These are phyloP conservation scores for Onychostoma macrolepis DNA, from an alignment of 2,113 vertebrate species.

Conservation along the genomic window DNA sequence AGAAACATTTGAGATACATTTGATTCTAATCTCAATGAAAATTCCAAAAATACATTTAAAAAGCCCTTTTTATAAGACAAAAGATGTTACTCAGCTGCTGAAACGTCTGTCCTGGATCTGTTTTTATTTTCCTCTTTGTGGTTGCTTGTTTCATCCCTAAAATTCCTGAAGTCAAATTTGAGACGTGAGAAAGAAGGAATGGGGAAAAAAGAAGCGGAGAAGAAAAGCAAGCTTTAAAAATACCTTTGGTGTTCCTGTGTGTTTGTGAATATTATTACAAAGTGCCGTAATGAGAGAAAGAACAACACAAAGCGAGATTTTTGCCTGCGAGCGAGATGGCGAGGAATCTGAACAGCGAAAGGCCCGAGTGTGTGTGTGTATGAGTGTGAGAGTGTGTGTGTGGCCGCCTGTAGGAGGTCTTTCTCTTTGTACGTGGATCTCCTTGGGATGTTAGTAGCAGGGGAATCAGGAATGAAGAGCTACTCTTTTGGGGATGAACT, in stretches of 20 bases:
- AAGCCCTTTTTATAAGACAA: neutral
- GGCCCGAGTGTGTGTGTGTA: slow-evolving; percentile 33
- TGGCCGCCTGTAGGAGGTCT: slow-evolving; percentile 71
- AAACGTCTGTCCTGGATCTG: slow-evolving; percentile 54
- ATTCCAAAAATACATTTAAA: neutral
- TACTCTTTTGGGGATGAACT: slow-evolving; percentile 75
- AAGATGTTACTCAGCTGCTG: neutral
- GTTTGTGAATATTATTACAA: slow-evolving; percentile 80
- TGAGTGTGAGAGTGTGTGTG: slow-evolving; percentile 25
- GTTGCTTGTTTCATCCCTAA: slow-evolving; percentile 61
- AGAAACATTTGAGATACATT: neutral
- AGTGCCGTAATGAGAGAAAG: slow-evolving; percentile 81
- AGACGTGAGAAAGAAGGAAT: slow-evolving; percentile 21
- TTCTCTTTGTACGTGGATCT: slow-evolving; percentile 77
- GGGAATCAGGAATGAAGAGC: slow-evolving; percentile 75
- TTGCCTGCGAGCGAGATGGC: slow-evolving; percentile 75
- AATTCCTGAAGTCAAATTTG: slow-evolving; percentile 73
- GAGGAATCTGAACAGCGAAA: slow-evolving; percentile 66
- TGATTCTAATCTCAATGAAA: neutral
- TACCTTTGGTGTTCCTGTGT: slow-evolving; percentile 81
- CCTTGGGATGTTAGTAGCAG: slow-evolving; percentile 73
- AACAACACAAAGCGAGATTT: slow-evolving; percentile 55
- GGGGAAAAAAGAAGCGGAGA: neutral
- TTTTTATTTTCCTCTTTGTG: slow-evolving; percentile 78
- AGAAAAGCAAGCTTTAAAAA: slow-evolving; percentile 69